Base-by-base conservation (phyloP, 2,113 vertebrate genomes). In the Cygnus buccinator region DNA sequence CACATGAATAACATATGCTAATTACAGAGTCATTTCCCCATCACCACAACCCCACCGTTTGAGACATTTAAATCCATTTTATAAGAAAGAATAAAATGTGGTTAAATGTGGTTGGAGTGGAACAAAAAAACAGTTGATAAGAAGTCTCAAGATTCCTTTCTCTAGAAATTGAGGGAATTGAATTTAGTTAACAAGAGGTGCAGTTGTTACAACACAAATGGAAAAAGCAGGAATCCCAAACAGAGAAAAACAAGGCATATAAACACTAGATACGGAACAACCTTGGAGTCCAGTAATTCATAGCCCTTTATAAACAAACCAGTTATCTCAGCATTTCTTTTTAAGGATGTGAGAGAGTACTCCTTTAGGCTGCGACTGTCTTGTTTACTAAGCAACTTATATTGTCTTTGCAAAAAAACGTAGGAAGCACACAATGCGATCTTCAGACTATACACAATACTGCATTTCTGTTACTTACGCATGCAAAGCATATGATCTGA, bases 261-360 rank as follows among this genome's bases (percentile, higher is more conserved):
- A 17, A 31, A 39, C 44, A 21, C 20, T 33, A 31, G 11, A 0
- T 39, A 23, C 5, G 41, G 13, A 31, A 87, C 9, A 71, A 39
- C 4, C 44, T 10, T 35, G 57, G 18, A 70, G 6, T 3, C 18
- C 9, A 41, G 8, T 25, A 86, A 78, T 67, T 44, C 2, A 44
- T 0, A 33, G 4, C 41, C 54, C 26, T 39, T 29, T 72, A 28
- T 28, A 57, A 48, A 2, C 5, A 19, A 48, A 65, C 11, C 0
- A 73, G 5, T 58, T 83, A 55, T 26, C 57, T 76, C 16, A 58
- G 22, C 13, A 80, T n/a, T 85, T 70, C 4, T n/a, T 83, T 87
- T 89, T n/a, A 70, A 55, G 17, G 9, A 71, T 63, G n/a, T 44
- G 1, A 52, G 12, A 71, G 7, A 66, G 19, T 41, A 20, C 25